Conservation (phyloP, 2,113 vertebrate genomes). For the Cyprinodon tularosa region DNA sequence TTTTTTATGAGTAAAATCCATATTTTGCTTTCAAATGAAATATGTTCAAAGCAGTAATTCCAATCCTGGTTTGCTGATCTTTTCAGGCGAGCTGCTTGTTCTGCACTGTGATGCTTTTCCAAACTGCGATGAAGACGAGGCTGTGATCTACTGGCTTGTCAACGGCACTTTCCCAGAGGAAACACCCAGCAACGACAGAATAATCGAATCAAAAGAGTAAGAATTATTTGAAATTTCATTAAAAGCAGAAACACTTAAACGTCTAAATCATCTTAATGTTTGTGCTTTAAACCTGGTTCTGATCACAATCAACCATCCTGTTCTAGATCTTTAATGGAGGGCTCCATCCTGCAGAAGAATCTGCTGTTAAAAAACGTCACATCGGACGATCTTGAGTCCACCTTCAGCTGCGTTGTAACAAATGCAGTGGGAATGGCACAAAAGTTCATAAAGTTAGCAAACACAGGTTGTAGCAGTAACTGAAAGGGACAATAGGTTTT, state of each 20-base stretch:
- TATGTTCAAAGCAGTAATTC: neutral
- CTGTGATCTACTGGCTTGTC: conserved; percentile 84
- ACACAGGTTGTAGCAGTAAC: neutral
- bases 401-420: conserved; percentile 71
- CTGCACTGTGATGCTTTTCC: conserved; percentile 61
- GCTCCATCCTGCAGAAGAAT: conserved; percentile 49
- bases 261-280: neutral
- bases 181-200: conserved; percentile 30
- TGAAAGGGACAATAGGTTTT: neutral
- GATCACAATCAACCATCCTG: neutral
- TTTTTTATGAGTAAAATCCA: neutral
- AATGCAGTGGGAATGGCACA: conserved; percentile 42
- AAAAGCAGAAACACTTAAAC: neutral
- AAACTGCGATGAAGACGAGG: conserved; percentile 43
- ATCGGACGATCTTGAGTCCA: conserved; percentile 50
- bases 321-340: conserved; percentile 47
- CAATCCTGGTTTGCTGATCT: neutral
- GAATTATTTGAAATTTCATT: conserved; percentile 29
- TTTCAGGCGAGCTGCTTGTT: conserved; percentile 53
- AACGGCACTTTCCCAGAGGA: conserved; percentile 81
- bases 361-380: conserved; percentile 60
- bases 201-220: conserved; percentile 74
- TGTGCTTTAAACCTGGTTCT: neutral
- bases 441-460: conserved; percentile 30
- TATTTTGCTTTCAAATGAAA: neutral